Evolutionary conservation across 1,140 invertebrate species (phyloP).

Genomic region (Zaprionus nigranus): DNA sequence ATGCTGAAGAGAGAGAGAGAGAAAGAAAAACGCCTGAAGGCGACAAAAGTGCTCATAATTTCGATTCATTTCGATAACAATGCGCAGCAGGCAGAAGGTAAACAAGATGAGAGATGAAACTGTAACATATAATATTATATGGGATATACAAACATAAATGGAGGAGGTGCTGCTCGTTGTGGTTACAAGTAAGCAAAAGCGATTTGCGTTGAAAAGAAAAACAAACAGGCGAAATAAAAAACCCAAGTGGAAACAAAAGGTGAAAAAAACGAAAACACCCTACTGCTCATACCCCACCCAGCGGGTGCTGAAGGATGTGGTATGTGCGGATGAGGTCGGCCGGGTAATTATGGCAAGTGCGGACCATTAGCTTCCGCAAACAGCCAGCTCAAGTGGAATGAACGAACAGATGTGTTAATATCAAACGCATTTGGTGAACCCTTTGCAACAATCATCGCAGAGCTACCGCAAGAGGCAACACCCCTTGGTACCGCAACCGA

Average conservation of each 20-base stretch:
- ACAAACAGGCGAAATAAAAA: constrained; percentile 62
- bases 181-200: constrained; percentile 77
- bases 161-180: constrained; percentile 30
- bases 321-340: constrained; percentile 23
- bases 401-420: constrained; percentile 84
- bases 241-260: constrained; percentile 64
- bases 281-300: constrained; percentile 18
- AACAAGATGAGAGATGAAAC: constrained; percentile 26
- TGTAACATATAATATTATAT: constrained; percentile 6
- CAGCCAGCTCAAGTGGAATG: constrained; percentile 83
- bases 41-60: constrained; percentile 76
- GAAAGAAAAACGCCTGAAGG: constrained; percentile 55
- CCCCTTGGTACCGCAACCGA: constrained; percentile 29
- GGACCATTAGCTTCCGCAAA: constrained; percentile 84
- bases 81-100: constrained; percentile 41
- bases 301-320: constrained; percentile 8
- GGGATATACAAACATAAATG: not conserved
- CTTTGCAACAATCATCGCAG: constrained; percentile 70
- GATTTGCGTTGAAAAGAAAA: constrained; percentile 73
- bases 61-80: constrained; percentile 52
- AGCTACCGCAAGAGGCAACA: constrained; percentile 79
- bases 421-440: constrained; percentile 80
- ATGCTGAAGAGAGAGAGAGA: constrained; percentile 1
- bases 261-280: constrained; percentile 27
- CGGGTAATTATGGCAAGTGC: constrained; percentile 82